phyloP scores from a whole-genome alignment of 2,113 vertebrate genomes.

The Corydoras maculifer region DNA sequence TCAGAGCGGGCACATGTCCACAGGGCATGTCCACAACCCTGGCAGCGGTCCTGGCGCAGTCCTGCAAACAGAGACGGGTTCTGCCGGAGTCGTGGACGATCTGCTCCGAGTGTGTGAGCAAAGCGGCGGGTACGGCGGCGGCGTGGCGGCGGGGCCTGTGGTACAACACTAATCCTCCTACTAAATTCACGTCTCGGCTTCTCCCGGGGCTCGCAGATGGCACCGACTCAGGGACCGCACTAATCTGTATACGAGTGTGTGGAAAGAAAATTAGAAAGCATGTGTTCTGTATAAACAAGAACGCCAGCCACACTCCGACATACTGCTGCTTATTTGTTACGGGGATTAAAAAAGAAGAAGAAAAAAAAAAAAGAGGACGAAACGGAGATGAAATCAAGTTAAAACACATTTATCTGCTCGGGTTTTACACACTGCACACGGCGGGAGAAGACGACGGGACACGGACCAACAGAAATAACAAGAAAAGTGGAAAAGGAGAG shows the following conservation, averaged over 20 bases:
- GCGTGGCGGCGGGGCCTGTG: neutral
- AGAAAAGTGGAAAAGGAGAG: too few relatives aligned
- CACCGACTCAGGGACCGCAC: neutral
- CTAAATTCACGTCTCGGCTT: slow-evolving; percentile 36
- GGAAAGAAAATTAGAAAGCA: too few relatives aligned
- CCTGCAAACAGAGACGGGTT: neutral
- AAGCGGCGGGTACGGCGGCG: neutral
- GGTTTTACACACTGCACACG: too few relatives aligned
- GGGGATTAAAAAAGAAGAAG: neutral
- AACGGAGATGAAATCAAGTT: too few relatives aligned
- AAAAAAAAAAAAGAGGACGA: neutral
- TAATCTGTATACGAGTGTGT: slow-evolving; percentile 1
- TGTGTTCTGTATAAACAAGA: too few relatives aligned
- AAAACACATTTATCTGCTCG: too few relatives aligned
- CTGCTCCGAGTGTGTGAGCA: neutral
- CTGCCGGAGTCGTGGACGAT: neutral
- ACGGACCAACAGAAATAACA: too few relatives aligned
- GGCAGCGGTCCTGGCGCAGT: neutral
- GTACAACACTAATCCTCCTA: slow-evolving; percentile 27
- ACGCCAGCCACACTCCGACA: too few relatives aligned
- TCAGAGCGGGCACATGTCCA: too few relatives aligned
- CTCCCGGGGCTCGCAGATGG: slow-evolving; percentile 35
- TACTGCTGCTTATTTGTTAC: too few relatives aligned
- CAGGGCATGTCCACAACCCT: too few relatives aligned
- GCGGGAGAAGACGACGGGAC: too few relatives aligned